A percentile compares a stretch with the other conserved stretches of the same genome.
These are phyloP conservation scores for Marasmarcha lunaedactyla DNA, from an alignment of 2,888 invertebrate genomes.

Conservation along the genomic window DNA sequence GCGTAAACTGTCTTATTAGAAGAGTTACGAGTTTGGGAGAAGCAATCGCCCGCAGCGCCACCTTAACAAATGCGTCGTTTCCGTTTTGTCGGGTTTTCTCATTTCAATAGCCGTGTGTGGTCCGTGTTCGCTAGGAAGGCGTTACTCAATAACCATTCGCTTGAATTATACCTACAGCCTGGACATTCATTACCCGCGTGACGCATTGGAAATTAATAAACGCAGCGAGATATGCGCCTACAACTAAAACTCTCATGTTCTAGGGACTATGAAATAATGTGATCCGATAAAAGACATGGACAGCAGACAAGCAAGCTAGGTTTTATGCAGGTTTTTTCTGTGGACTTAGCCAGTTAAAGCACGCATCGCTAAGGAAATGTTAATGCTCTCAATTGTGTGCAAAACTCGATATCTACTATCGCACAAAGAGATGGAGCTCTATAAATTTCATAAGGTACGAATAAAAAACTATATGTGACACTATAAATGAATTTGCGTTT, in stretches of 20 bases:
- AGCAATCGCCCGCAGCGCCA: slow-evolving; percentile 56
- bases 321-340: slow-evolving; percentile 20
- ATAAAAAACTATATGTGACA: slow-evolving; percentile 42
- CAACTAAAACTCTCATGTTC: background rate
- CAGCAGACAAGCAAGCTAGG: slow-evolving; percentile 15
- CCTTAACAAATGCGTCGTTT: slow-evolving; percentile 56
- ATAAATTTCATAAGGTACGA: slow-evolving; percentile 47
- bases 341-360: slow-evolving; percentile 34
- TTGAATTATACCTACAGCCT: slow-evolving; percentile 31
- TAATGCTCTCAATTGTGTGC: slow-evolving; percentile 58
- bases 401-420: slow-evolving; percentile 43
- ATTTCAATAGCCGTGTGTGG: slow-evolving; percentile 58
- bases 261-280: background rate
- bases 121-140: slow-evolving; percentile 40
- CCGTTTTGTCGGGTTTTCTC: slow-evolving; percentile 58
- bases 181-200: slow-evolving; percentile 12
- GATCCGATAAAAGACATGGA: background rate
- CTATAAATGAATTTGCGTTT: slow-evolving; percentile 47
- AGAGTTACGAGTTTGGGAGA: slow-evolving; percentile 55
- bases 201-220: slow-evolving; percentile 21
- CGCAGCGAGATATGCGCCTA: background rate
- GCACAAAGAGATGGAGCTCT: slow-evolving; percentile 47
- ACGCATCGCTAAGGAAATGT: slow-evolving; percentile 53
- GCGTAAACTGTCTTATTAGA: slow-evolving; percentile 58
- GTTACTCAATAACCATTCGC: slow-evolving; percentile 37